Evolutionary conservation across 2,888 invertebrate genomes (phyloP).

Genomic region (Dryomyza anilis): DNA sequence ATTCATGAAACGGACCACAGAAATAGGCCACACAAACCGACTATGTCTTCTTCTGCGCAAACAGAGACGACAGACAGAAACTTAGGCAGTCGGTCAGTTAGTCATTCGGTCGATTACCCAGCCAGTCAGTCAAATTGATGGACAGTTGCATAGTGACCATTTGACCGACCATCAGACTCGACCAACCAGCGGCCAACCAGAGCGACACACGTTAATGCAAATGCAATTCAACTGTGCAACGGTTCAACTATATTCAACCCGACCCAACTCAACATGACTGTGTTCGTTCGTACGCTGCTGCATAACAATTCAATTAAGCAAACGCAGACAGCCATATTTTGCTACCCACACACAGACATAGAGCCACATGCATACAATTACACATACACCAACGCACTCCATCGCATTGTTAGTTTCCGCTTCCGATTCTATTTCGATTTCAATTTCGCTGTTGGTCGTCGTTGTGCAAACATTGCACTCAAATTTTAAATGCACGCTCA

Average conservation of each 20-base stretch:
- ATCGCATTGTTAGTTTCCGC: slow-evolving; percentile 16
- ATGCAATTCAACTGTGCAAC: slow-evolving; percentile 3
- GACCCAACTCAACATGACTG: too few relatives aligned
- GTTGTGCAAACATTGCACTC: slow-evolving; percentile 9
- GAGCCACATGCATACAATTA: slow-evolving; percentile 9
- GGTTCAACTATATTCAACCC: slow-evolving; percentile 1
- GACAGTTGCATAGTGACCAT: background rate
- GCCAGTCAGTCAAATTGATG: background rate
- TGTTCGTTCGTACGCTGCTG: slow-evolving; percentile 1
- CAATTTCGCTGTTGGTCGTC: background rate
- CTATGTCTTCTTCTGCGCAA: background rate
- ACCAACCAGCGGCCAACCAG: background rate
- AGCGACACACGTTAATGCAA: background rate
- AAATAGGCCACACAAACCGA: slow-evolving; percentile 9
- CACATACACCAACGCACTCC: background rate
- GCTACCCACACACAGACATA: slow-evolving; percentile 22
- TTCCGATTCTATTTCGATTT: slow-evolving; percentile 15
- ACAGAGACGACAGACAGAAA: background rate
- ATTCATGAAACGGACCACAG: background rate
- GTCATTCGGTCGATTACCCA: background rate
- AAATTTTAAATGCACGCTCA: slow-evolving; percentile 8
- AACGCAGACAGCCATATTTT: slow-evolving; percentile 24
- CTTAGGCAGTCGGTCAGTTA: background rate
- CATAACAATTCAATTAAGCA: slow-evolving; percentile 33
- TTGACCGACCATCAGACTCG: background rate